phyloP scores from a whole-genome alignment of 1,140 invertebrate genomes.

The Bactericera cockerelli region DNA sequence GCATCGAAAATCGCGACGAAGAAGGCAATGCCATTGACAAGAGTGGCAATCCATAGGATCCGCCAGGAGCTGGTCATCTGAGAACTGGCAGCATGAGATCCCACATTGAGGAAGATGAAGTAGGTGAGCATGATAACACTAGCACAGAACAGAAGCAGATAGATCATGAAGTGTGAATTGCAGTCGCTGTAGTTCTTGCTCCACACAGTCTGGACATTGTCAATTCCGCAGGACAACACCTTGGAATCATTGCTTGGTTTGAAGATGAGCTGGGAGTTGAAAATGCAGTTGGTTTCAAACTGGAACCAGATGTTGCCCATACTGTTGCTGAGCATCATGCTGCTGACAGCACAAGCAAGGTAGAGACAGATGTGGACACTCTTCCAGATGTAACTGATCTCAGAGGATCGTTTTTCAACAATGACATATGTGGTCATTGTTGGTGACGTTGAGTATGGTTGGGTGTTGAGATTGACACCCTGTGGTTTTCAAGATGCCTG shows the following conservation, averaged over 20 bases:
- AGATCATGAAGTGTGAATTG: not conserved
- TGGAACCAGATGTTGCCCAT: not conserved
- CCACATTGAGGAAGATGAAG: not conserved
- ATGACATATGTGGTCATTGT: not conserved
- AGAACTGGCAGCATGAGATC: not conserved
- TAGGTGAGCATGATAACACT: not conserved
- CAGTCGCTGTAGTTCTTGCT: not conserved
- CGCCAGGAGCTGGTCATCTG: conserved; percentile 6
- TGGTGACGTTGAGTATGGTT: too few relatives aligned
- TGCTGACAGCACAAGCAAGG: not conserved
- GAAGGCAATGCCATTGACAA: not conserved
- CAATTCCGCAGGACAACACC: not conserved
- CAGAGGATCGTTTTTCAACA: not conserved
- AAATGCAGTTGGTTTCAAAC: not conserved
- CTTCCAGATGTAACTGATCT: not conserved
- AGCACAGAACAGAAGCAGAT: not conserved
- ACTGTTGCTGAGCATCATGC: conserved; percentile 1
- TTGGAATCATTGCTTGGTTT: not conserved
- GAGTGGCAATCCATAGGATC: not conserved
- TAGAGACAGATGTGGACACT: not conserved
- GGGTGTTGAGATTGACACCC: too few relatives aligned
- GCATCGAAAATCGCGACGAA: not conserved
- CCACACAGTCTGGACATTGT: not conserved
- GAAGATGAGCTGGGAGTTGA: not conserved
- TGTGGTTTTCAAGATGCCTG: too few relatives aligned